phyloP scores from a whole-genome alignment of 2,113 vertebrate species.

The Siniperca knerii region DNA sequence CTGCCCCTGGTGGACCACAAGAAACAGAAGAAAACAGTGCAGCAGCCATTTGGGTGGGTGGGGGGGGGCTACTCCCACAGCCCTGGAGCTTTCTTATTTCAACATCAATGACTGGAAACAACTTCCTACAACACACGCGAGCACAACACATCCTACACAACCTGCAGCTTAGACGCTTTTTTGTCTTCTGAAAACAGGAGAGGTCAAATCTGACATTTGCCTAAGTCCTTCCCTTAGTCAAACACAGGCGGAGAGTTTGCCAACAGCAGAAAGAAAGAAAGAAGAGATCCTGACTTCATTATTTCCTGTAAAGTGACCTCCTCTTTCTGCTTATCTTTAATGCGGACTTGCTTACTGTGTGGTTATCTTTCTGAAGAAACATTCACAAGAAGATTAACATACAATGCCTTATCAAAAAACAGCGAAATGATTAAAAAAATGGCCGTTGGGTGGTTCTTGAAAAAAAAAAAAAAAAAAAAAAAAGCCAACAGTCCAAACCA shows the following conservation, averaged over 20 bases:
- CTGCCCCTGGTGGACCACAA: slow-evolving; percentile 9
- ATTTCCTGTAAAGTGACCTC: slow-evolving; percentile 5
- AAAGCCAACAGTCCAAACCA: slow-evolving; percentile 13
- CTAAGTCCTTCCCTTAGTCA: slow-evolving; percentile 42
- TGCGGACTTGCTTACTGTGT: background rate
- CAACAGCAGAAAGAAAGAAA: background rate
- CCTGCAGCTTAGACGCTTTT: background rate
- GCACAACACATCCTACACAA: background rate
- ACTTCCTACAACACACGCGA: background rate
- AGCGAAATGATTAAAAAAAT: background rate
- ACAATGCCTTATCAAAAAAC: slow-evolving; percentile 47
- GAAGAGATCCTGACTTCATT: slow-evolving; percentile 4
- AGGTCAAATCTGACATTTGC: slow-evolving; percentile 37
- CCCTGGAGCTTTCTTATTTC: slow-evolving; percentile 6
- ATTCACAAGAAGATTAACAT: slow-evolving; percentile 41
- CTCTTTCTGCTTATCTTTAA: background rate
- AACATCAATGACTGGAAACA: slow-evolving; percentile 42
- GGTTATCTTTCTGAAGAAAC: slow-evolving; percentile 13
- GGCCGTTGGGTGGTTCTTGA: background rate
- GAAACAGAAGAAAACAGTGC: background rate
- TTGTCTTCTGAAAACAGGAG: background rate
- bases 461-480: background rate
- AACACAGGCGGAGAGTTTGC: slow-evolving; percentile 16
- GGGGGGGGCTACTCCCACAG: background rate
- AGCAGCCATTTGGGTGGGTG: background rate